A percentile compares a stretch with the other conserved stretches of the same genome.
Conservation (phyloP, 2,797 vertebrate species). For the Balearica regulorum region DNA sequence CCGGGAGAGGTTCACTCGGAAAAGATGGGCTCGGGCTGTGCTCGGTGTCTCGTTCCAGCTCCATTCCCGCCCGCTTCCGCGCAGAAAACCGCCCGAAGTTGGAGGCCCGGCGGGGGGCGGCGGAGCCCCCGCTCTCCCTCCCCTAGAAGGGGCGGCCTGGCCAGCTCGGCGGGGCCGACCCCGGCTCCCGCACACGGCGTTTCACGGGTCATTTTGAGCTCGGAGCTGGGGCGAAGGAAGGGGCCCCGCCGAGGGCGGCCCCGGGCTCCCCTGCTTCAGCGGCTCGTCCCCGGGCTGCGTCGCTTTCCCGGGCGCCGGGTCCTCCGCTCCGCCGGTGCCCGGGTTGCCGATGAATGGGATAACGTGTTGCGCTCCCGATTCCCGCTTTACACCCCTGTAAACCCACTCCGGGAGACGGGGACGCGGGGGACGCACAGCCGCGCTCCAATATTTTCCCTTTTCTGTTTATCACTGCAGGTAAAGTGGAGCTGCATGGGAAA, state of each 20-base stretch:
- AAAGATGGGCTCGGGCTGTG: neutral
- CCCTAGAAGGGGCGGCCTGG: neutral
- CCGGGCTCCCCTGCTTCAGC: neutral
- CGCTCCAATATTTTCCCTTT: neutral
- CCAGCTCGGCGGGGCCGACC: neutral
- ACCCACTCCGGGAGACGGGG: neutral
- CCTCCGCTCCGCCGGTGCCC: neutral
- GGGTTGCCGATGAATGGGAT: neutral
- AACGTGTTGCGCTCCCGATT: constrained; percentile 34
- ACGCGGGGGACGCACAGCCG: neutral
- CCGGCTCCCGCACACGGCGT: neutral
- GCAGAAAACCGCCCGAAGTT: neutral
- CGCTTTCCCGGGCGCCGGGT: neutral
- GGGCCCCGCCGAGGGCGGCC: neutral
- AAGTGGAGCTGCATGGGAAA: constrained; percentile 98
- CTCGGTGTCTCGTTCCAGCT: neutral
- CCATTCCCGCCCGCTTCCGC: neutral
- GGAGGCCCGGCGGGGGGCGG: neutral
- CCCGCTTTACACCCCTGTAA: neutral
- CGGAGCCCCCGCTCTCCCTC: neutral
- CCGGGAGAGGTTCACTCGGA: neutral
- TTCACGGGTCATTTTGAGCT: neutral
- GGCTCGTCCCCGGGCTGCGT: neutral
- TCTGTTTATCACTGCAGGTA: constrained; percentile 82
- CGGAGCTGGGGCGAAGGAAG: neutral